Evolutionary conservation across 2,113 vertebrate genomes (phyloP).

Genomic region (Otis tarda): DNA sequence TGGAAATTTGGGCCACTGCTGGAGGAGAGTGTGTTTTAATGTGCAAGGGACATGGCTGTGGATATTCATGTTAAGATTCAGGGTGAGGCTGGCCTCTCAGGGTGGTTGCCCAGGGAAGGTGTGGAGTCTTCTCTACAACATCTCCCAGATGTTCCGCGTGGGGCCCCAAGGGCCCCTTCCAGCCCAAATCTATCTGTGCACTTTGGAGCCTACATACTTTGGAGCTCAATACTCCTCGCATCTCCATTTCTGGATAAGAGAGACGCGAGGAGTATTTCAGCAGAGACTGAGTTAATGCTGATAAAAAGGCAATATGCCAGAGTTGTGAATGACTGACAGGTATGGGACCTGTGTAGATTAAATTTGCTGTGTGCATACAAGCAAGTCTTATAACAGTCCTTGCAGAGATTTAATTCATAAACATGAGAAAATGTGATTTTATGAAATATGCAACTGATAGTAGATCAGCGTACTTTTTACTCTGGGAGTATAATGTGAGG

Average conservation of each 20-base stretch:
- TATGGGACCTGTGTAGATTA: neutral
- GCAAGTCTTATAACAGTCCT: neutral
- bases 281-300: neutral
- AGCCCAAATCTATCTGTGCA: rapidly evolving
- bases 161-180: neutral
- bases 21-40: neutral
- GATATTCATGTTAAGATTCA: neutral
- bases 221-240: no score
- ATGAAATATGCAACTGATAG: neutral
- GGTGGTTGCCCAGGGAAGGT: neutral
- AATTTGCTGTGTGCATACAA: neutral
- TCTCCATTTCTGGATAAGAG: neutral
- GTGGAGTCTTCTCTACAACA: neutral
- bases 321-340: neutral
- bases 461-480: slow-evolving; percentile 13
- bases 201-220: neutral
- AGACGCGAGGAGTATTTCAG: neutral
- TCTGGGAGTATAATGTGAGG: neutral
- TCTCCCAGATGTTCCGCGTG: neutral
- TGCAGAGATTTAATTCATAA: slow-evolving; percentile 31
- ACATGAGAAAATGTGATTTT: neutral
- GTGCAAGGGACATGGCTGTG: neutral
- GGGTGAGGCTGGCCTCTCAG: neutral
- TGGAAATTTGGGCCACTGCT: neutral
- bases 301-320: neutral